phyloP scores from a whole-genome alignment of 2,888 invertebrate species.

The Volucella zonaria region DNA sequence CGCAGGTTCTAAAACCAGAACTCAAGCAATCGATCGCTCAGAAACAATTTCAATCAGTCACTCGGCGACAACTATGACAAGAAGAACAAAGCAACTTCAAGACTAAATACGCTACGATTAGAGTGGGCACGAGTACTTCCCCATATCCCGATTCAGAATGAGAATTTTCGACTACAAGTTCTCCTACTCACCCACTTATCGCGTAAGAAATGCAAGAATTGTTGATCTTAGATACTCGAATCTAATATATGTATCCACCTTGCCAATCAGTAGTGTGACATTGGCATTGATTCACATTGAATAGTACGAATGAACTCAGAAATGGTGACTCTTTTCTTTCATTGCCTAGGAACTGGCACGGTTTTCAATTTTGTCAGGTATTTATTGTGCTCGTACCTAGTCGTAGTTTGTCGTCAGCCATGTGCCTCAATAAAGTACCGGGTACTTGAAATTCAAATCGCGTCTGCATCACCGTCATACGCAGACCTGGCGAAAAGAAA shows the following conservation, averaged over 20 bases:
- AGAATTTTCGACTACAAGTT: not conserved
- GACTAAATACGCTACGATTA: not conserved
- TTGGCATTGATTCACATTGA: slow-evolving; percentile 44
- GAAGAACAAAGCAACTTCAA: not conserved
- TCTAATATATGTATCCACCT: no score
- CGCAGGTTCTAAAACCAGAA: slow-evolving; percentile 5
- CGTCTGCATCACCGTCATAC: slow-evolving; percentile 28
- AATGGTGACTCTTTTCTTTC: slow-evolving; percentile 40
- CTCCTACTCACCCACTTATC: slow-evolving; percentile 32
- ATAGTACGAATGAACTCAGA: slow-evolving; percentile 18
- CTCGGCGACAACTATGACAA: not conserved
- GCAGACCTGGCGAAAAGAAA: slow-evolving; percentile 4
- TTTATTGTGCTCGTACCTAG: not conserved
- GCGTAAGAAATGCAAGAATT: slow-evolving; percentile 15
- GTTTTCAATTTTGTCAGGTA: slow-evolving; percentile 27
- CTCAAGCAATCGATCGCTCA: not conserved
- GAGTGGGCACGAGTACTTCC: not conserved
- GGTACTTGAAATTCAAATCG: slow-evolving; percentile 30
- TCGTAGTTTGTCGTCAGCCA: slow-evolving; percentile 44
- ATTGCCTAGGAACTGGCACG: slow-evolving; percentile 33
- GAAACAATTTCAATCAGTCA: not conserved
- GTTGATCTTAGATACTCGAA: not conserved
- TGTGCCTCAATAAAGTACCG: slow-evolving; percentile 30
- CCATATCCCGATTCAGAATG: not conserved
- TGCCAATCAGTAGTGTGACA: slow-evolving; percentile 23